phyloP scores from a whole-genome alignment of 1,140 invertebrate species.

The Bombus turneri region DNA sequence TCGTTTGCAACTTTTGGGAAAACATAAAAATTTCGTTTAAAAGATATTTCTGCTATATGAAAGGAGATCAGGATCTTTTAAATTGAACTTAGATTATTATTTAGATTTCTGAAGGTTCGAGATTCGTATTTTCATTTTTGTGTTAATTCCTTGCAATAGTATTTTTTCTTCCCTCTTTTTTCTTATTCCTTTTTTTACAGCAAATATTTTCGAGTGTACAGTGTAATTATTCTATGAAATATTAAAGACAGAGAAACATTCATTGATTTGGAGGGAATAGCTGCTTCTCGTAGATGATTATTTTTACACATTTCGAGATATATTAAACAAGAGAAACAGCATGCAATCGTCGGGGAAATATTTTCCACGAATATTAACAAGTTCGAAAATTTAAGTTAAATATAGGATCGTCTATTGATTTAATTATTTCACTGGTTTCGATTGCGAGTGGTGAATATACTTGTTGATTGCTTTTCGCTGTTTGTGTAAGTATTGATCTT shows the following conservation, averaged over 20 bases:
- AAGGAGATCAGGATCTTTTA: too few species aligned
- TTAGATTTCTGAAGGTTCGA: too few species aligned
- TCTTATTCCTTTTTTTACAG: too few species aligned
- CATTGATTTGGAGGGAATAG: not conserved
- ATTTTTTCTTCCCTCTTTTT: not conserved
- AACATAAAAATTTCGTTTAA: not conserved
- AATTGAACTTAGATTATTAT: too few species aligned
- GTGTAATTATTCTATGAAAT: not conserved
- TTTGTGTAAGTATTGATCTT: not conserved
- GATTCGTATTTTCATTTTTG: too few species aligned
- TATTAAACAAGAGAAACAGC: not conserved
- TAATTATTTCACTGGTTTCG: not conserved
- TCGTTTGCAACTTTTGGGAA: conserved; percentile 33
- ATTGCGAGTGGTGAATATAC: not conserved
- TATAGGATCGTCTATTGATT: not conserved
- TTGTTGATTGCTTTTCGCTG: not conserved
- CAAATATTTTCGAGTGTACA: not conserved
- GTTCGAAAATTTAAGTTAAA: not conserved
- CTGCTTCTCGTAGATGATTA: too few species aligned
- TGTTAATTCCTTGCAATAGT: too few species aligned
- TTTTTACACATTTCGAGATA: not conserved
- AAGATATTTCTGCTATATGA: too few species aligned
- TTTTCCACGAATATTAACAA: not conserved
- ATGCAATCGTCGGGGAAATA: not conserved
- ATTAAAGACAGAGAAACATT: not conserved